phyloP scores from a whole-genome alignment of 2,888 invertebrate genomes.

The Rhogogaster chlorosoma region DNA sequence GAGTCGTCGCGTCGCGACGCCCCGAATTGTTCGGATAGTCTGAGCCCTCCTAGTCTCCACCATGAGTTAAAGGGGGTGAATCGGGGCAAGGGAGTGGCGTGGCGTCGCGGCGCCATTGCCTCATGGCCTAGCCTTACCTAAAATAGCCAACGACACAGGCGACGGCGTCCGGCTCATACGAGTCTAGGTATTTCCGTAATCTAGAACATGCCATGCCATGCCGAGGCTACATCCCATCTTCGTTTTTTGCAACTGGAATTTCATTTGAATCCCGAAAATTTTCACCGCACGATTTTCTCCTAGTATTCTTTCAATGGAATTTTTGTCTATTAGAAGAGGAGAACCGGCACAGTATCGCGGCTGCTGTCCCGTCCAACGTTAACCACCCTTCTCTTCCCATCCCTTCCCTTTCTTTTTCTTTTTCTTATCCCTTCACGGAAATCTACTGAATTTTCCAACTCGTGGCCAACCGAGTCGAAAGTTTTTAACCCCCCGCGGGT shows the following conservation, averaged over 20 bases:
- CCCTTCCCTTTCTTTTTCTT: no score
- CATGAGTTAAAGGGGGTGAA: slow-evolving; percentile 15
- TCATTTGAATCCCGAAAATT: slow-evolving; percentile 51
- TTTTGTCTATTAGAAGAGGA: background rate
- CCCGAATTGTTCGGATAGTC: slow-evolving; percentile 58
- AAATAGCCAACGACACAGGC: slow-evolving; percentile 25
- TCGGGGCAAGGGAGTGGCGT: background rate
- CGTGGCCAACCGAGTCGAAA: background rate
- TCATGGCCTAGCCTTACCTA: slow-evolving; percentile 12
- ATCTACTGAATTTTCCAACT: background rate
- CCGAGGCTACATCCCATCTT: slow-evolving; percentile 24
- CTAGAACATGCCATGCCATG: slow-evolving; percentile 28
- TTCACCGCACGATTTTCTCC: slow-evolving; percentile 2
- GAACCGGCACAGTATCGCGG: background rate
- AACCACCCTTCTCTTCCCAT: background rate
- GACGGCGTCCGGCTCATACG: background rate
- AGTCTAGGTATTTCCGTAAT: slow-evolving; percentile 27
- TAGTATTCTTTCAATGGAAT: slow-evolving; percentile 26
- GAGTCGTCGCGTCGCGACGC: slow-evolving; percentile 51
- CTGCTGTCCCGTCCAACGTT: background rate
- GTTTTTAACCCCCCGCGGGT: slow-evolving; percentile 24
- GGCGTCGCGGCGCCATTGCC: slow-evolving; percentile 31
- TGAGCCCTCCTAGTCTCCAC: background rate
- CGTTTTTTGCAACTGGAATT: slow-evolving; percentile 46
- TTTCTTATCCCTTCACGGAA: background rate